A percentile compares a stretch with the other conserved stretches of the same genome.
phyloP scores from a whole-genome alignment of 2,797 vertebrate genomes.

The Pampus argenteus region DNA sequence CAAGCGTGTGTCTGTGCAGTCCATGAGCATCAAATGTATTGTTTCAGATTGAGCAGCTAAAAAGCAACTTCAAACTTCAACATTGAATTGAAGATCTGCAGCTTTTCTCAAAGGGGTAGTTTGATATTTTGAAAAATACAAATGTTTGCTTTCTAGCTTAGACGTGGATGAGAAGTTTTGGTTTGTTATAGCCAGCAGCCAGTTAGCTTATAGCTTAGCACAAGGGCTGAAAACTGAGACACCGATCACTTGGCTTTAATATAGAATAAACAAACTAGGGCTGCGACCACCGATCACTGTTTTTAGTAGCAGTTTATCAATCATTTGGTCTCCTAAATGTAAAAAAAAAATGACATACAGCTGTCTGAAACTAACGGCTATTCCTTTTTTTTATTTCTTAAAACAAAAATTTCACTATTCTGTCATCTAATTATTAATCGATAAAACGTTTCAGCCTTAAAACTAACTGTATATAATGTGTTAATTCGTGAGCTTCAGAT shows the following conservation, averaged over 20 bases:
- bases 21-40: constrained; percentile 23
- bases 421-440: not conserved
- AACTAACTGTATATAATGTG: not conserved
- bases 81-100: constrained; percentile 30
- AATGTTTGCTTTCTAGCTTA: not conserved
- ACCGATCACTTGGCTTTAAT: not conserved
- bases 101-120: constrained; percentile 5
- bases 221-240: constrained; percentile 5
- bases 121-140: constrained; percentile 3
- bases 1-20: constrained; percentile 48
- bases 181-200: not conserved
- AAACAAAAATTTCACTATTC: not conserved
- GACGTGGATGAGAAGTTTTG: not conserved
- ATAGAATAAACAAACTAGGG: not conserved
- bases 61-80: constrained; percentile 12
- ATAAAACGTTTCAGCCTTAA: not conserved
- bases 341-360: no score
- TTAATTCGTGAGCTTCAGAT: no score
- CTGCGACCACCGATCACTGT: constrained; percentile 7
- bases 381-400: not conserved
- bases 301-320: not conserved
- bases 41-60: constrained; percentile 20
- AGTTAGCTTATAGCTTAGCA: constrained; percentile 1
- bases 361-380: not conserved
- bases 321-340: not conserved